Conservation (phyloP, 1,140 invertebrate species). For the Nasonia longicornis region DNA sequence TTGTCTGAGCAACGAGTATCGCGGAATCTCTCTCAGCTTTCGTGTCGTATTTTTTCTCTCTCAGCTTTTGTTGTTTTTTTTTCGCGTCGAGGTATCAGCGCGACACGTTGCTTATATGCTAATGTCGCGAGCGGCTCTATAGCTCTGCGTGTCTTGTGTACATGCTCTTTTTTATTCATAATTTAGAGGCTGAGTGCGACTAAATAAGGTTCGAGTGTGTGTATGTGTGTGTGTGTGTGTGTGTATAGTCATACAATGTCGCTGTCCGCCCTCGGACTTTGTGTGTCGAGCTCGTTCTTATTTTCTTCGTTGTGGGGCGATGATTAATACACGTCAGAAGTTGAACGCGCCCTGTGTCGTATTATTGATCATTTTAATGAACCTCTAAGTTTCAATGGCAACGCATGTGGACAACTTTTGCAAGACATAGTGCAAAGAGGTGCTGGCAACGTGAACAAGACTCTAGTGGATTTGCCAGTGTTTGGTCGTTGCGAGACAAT, state of each 20-base stretch:
- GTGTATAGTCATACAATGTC: neutral
- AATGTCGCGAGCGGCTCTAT: too few relatives aligned
- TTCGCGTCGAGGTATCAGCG: too few relatives aligned
- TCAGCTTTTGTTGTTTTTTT: too few relatives aligned
- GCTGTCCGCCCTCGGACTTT: neutral
- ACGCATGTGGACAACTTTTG: neutral
- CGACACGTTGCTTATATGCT: too few relatives aligned
- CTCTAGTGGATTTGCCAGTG: neutral
- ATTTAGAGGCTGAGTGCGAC: neutral
- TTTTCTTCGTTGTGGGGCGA: neutral
- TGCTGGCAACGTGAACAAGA: neutral
- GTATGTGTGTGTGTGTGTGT: too few relatives aligned
- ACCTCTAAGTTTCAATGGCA: constrained; percentile 27
- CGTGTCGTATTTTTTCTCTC: too few relatives aligned
- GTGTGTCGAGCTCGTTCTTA: neutral
- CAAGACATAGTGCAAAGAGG: neutral
- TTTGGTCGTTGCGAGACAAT: neutral
- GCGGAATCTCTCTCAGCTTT: too few relatives aligned
- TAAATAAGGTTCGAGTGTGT: too few relatives aligned
- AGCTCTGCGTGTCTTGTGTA: neutral
- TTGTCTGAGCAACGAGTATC: neutral
- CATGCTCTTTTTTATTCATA: neutral
- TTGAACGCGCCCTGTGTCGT: neutral
- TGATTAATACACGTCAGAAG: constrained; percentile 2
- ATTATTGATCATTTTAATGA: constrained; percentile 29